Base-by-base conservation (phyloP, 30 jellyfish, hydroid and myxozoan genomes). In the Mastigias papua region DNA sequence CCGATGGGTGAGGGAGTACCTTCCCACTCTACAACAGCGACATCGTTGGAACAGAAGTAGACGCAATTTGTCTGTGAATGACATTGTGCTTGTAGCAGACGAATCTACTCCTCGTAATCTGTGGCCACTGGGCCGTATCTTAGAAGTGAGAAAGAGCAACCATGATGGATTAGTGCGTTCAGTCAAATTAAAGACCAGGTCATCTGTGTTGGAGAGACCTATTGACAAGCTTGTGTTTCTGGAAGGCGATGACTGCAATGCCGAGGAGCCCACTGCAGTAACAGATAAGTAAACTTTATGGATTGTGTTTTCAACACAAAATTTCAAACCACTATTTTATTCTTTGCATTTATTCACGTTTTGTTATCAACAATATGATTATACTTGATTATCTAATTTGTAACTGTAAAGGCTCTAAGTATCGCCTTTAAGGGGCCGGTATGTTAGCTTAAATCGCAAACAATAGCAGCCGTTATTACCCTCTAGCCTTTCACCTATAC, bases 71-170 rank as follows among this genome's bases (percentile, higher is more conserved):
- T 34, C 80, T 1, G 42, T 29, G 13, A 49, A 35, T 20, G 80
- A 71, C 79, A 69, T 84, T 25, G 93, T 84, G 28, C 69, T 84
- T 20, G 80, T 84, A 15, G 31, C 34, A 1, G 93, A 84, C 34
- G 68, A 84, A 65, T 23, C 54, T 29, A 20, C 74, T 35, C 88
- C 93, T 1, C 5, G 93, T 0, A 26, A 62, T 34, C 69, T 34
- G 17, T 84, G 93, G 93, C 87, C 93, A 34, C 35, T 84, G 25
- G 93, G 87, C 5, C 32, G 80, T 16, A 69, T 84, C 31, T 46
- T 76, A 68, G 92, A 65, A 51, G 76, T 67, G 48, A 48, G 25
- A 64, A 87, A 87, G 26, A 69, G 63, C 58, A 65, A 50, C 54
- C 54, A 42, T 26, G 87, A 64, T 65, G 92, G 92, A 20, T 7